Evolutionary conservation across 1,140 invertebrate species (phyloP), one percentile per base, ranked within the genome.

Genomic region (Drosophila malerkotliana): DNA sequence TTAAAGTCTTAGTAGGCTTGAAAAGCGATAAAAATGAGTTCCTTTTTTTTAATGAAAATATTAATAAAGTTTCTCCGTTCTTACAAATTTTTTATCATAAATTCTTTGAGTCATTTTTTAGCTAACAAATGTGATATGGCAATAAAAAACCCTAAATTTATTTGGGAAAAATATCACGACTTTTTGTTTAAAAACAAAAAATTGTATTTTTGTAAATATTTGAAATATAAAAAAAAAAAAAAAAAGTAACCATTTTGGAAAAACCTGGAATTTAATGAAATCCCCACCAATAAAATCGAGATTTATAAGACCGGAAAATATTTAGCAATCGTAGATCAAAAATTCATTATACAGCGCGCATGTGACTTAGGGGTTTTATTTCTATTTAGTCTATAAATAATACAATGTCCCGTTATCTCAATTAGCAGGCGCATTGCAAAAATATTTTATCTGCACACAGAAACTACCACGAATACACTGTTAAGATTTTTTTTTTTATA

Each of bases 381-480:
- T 54, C 4, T 9, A 18, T 48, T 53, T 37, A 15, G 53, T 48
- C 48, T 58, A 75, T 75, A 79, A 68, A 81, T 77, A 81, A 81
- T 77, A 74, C 45, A 32, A 55, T 69, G 26, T 47, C 4, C 48
- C 21, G 24, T 75, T 67, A 75, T 75, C 62, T 67, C 51, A 75
- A 75, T 66, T 75, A 74, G 47, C 71, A 53, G 69, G 53, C 66
- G 74, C 66, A 69, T 62, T 71, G 55, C 63, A 59, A 75, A 80
- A 80, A 76, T 72, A 76, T 80, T 80, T 80, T 76, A 80, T 80
- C 72, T 76, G 55, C 59, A n/a, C 71, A 64, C 66, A 59, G 45
- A 54, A 68, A 78, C 59, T 72, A 72, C 61, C 34, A 72, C 18
- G 49, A 73, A 63, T 62, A 59, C 53, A 68, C 60, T 73, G 71